A percentile compares a stretch with the other conserved stretches of the same genome.
Evolutionary conservation across 2,797 vertebrate species (phyloP).

Genomic region (Sebastes wilsoni): DNA sequence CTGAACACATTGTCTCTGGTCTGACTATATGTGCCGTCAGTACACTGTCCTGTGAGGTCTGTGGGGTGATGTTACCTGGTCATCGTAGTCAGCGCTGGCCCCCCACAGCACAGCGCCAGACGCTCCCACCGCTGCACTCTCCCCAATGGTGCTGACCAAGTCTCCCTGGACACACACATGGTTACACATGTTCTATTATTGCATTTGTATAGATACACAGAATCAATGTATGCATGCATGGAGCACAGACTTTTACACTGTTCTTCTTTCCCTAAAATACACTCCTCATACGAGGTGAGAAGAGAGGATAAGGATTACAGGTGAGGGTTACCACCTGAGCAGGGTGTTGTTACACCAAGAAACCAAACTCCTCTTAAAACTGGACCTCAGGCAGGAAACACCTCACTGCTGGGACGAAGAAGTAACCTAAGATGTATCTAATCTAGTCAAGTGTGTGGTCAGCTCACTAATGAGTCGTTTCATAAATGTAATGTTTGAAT

Average conservation of each 20-base stretch:
- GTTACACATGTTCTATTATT: not conserved
- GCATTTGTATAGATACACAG: not conserved
- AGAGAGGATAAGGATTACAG: conserved; percentile 27
- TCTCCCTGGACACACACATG: conserved; percentile 67
- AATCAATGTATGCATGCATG: not conserved
- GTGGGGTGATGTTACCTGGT: conserved; percentile 69
- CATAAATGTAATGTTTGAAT: not conserved
- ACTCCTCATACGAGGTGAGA: not conserved
- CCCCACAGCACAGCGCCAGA: conserved; percentile 86
- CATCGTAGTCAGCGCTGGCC: conserved; percentile 66
- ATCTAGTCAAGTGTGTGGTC: conserved; percentile 44
- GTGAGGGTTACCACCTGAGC: conserved; percentile 32
- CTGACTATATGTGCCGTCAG: not conserved
- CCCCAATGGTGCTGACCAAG: conserved; percentile 82
- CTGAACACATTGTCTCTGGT: conserved; percentile 24
- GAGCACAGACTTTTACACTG: not conserved
- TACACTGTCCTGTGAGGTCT: conserved; percentile 26
- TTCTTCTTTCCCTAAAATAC: not conserved
- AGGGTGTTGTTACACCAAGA: conserved; percentile 70
- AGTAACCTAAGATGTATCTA: conserved; percentile 60
- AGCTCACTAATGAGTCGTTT: conserved; percentile 1
- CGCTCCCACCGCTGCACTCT: conserved; percentile 82
- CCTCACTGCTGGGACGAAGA: conserved; percentile 14
- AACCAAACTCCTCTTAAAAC: conserved; percentile 70
- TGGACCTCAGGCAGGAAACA: conserved; percentile 41